Base-by-base conservation (phyloP, 2,113 vertebrate species). In the Rostratula benghalensis region DNA sequence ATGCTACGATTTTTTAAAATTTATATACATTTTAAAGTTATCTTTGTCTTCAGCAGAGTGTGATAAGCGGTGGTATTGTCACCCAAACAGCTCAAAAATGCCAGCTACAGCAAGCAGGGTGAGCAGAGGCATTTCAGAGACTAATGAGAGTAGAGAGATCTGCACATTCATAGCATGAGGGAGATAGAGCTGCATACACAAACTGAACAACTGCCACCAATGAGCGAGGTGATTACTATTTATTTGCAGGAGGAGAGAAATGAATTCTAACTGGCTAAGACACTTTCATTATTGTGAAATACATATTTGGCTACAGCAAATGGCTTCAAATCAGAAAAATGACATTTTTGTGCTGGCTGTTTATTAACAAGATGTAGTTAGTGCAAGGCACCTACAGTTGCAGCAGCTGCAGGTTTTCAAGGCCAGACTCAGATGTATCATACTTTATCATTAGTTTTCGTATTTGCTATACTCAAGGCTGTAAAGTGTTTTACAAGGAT, bases 321-420 rank as follows among this genome's bases (percentile, higher is more conserved):
- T 70, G 70, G 84, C 83, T 70, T 77, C 89, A 83, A 90, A 94
- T 83, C 91, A 92, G 87, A 94, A 73, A 95, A 95, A 90, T 90
- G 39, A 83, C 88, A 95, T 97, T 96, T 87, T 96, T 97, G 92
- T 93, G 45, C 77, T 63, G 79, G 71, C 83, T 97, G 94, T 96
- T 97, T 97, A 96, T 94, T 96, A 91, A 90, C 61, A 90, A 93
- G 94, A 90, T 93, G 70, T 53, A 92, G 93, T 80, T 87, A 81
- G 89, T 37, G 70, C 60, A 94, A 77, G 92, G 93, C 91, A 89
- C 64, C 70, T 93, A 91, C 89, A 94, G 92, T 86, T 53, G 65
- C 56, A 79, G 86, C 89, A 73, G 93, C 91, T 96, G 93, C 79
- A 94, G 70, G 57, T 92, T 95, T 94, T 83, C 93, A 95, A 92